Base-by-base conservation (phyloP, 2,113 vertebrate species). In the Oryzias celebensis region DNA sequence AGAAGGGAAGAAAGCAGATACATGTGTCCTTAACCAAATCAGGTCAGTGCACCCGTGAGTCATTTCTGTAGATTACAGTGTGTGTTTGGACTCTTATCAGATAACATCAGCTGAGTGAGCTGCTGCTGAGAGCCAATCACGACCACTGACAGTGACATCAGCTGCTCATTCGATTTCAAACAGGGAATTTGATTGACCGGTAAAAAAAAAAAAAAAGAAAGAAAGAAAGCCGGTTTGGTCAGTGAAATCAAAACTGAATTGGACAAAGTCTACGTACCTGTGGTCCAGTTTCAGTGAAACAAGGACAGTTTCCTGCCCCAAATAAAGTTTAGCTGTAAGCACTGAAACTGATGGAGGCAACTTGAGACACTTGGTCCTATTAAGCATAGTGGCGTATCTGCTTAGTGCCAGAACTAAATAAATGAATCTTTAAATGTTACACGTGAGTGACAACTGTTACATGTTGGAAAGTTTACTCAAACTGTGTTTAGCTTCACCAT, bases 81-180 rank as follows among this genome's bases (percentile, higher is more conserved):
- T 47, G 58, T 72, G 67, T 56, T 79, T 24, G 28, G 57, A 62
- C 78, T 64, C 83, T 81, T 88, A 87, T 87, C 77, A 78, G 75
- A 83, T 77, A 85, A 79, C 75, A 68, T 69, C 36, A 60, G 60
- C 59, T 70, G 77, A 80, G 60, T 55, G 52, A 62, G 65, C 54
- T 50, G 68, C 58, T 62, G 54, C 65, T 75, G 66, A 62, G 50
- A 83, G 66, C 79, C 80, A 89, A 82, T 84, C 82, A 74, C 36
- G 58, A 22, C 48, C 28, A 58, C 59, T 7, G 59, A 41, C 26
- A 16, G 68, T 87, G 83, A 88, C 81, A 85, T 87, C 86, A 88
- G 77, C 69, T 4, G 31, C 52, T 77, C 69, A 75, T 60, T 68
- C 68, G 70, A 75, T 78, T 61, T 46, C 46, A 78, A 64, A 58